Percentiles rank a stretch among this genome's conserved stretches.
These are phyloP conservation scores for Phenacoccus solenopsis DNA, from an alignment of 1,140 invertebrate genomes.

Conservation along the genomic window DNA sequence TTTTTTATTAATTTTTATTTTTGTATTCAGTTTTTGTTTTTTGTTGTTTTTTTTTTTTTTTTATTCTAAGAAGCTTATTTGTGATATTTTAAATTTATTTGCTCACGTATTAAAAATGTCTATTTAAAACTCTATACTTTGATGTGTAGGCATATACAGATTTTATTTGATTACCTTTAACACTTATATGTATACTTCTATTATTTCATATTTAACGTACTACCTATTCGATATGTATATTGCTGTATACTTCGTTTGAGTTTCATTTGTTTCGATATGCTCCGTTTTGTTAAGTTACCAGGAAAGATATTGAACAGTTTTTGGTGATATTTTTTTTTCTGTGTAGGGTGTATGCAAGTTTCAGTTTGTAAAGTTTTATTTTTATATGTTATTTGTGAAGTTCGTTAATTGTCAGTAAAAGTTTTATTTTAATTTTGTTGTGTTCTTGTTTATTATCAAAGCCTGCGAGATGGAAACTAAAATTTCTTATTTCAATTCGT, in stretches of 20 bases:
- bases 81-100: slow-evolving; percentile 4
- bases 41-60: neutral
- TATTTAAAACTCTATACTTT: neutral
- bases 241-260: neutral
- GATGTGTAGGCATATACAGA: neutral
- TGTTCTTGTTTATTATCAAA: too few relatives aligned
- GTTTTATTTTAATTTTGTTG: neutral
- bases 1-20: neutral
- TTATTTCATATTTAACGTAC: neutral
- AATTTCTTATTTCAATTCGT: too few relatives aligned
- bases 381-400: neutral
- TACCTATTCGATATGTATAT: neutral
- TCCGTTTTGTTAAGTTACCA: neutral
- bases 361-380: neutral
- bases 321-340: slow-evolving; percentile 3
- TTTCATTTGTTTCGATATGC: neutral
- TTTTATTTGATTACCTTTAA: neutral
- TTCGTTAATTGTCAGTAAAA: slow-evolving; percentile 3
- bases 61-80: neutral
- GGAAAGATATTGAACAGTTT: neutral
- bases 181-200: neutral
- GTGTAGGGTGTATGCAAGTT: neutral
- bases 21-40: neutral
- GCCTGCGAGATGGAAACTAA: too few relatives aligned
- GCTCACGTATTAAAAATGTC: neutral